Percentiles rank a stretch among this genome's conserved stretches.
Evolutionary conservation across 2,797 vertebrate species (phyloP).

Genomic region (Mycteria americana): DNA sequence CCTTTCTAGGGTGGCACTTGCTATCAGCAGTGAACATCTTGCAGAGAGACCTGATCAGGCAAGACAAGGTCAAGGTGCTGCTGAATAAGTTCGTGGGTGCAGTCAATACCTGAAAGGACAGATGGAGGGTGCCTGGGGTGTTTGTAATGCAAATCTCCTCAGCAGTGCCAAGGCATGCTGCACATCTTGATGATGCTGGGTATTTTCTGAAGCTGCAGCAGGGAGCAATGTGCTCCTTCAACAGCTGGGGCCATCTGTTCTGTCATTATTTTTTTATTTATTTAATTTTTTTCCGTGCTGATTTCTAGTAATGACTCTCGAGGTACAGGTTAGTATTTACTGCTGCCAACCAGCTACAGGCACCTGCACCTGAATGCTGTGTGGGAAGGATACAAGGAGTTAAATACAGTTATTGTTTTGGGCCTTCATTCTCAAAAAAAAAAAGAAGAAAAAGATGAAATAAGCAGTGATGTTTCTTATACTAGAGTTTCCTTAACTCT

Average conservation of each 20-base stretch:
- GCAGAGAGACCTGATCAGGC: neutral
- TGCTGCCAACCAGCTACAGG: neutral
- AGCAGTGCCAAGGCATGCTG: neutral
- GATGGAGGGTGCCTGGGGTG: neutral
- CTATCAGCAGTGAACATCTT: neutral
- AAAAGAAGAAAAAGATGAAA: too few relatives aligned
- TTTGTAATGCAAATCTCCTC: neutral
- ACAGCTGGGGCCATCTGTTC: neutral
- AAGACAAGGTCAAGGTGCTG: neutral
- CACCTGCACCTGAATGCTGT: neutral
- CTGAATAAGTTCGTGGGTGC: neutral
- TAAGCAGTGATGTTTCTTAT: neutral
- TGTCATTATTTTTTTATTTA: neutral
- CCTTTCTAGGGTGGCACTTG: neutral
- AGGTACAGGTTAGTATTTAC: neutral
- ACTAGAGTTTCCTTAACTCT: neutral
- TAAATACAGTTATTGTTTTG: neutral
- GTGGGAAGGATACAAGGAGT: neutral
- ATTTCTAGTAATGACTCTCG: neutral
- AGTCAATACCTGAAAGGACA: neutral
- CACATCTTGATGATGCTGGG: too few relatives aligned
- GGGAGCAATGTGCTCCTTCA: neutral
- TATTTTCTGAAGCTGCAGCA: neutral
- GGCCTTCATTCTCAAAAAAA: neutral
- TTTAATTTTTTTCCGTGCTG: neutral